phyloP scores from a whole-genome alignment of 30 jellyfish, hydroid and myxozoan genomes.

The Cassiopea xamachana region DNA sequence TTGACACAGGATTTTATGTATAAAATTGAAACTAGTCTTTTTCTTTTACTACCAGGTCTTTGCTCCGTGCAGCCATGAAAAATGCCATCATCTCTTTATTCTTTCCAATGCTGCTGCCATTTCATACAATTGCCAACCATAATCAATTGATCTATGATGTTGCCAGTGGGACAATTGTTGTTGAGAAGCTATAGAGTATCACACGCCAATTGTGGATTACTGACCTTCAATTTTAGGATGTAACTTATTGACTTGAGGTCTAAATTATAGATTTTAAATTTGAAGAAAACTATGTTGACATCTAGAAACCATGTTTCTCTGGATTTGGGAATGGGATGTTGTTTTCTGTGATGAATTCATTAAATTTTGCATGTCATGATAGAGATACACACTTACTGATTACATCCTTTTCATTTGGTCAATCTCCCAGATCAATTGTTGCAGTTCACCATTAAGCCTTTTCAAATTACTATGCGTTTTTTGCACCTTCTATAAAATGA shows the following conservation, averaged over 20 bases:
- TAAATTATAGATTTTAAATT: no score
- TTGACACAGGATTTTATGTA: background rate
- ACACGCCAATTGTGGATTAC: no score
- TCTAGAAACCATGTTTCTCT: no score
- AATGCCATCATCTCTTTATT: conserved; percentile 77
- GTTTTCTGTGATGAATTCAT: background rate
- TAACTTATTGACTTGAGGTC: no score
- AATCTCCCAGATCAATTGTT: conserved; percentile 68
- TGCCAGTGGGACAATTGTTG: conserved; percentile 85
- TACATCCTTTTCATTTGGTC: conserved; percentile 40
- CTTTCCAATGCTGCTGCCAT: conserved; percentile 87
- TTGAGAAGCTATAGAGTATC: conserved; percentile 24
- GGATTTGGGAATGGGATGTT: no score
- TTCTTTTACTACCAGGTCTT: conserved; percentile 58
- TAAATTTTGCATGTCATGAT: no score
- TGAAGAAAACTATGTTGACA: no score
- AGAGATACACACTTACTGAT: background rate
- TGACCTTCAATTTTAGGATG: no score
- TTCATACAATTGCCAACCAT: conserved; percentile 66
- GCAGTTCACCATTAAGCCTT: conserved; percentile 19
- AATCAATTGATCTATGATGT: conserved; percentile 83
- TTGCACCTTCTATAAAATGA: conserved; percentile 3
- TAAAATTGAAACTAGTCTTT: background rate
- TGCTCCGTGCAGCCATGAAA: conserved; percentile 84
- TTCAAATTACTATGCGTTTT: conserved; percentile 4